These are phyloP conservation scores for Sternarchorhynchus goeldii DNA, from an alignment of 2,797 vertebrate genomes.

Conservation along the genomic window DNA sequence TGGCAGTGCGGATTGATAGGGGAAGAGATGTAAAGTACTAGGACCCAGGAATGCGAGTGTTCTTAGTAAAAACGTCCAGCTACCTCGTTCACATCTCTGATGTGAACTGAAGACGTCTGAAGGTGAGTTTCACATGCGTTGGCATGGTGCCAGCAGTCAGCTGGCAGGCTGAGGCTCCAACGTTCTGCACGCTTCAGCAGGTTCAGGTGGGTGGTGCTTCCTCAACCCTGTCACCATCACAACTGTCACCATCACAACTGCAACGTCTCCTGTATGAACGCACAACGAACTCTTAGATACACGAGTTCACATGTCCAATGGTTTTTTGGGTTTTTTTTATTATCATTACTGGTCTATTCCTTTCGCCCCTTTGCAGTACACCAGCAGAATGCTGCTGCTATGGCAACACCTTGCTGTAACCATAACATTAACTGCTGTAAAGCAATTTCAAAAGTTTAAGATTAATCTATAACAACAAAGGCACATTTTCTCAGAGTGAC, in stretches of 20 bases:
- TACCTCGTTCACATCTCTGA: neutral
- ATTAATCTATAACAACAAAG: too few species aligned
- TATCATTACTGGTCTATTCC: too few species aligned
- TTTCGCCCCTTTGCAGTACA: too few species aligned
- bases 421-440: too few species aligned
- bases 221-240: neutral
- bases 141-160: neutral
- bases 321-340: too few species aligned
- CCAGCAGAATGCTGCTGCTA: too few species aligned
- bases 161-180: neutral
- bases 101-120: too few species aligned
- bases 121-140: neutral
- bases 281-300: neutral
- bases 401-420: too few species aligned
- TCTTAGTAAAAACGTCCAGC: neutral
- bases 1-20: conserved; percentile 65
- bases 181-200: conserved; percentile 17
- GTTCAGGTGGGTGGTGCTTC: conserved; percentile 37
- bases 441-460: too few species aligned
- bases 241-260: conserved; percentile 5
- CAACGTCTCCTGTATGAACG: conserved; percentile 20
- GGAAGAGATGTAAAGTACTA: conserved; percentile 43
- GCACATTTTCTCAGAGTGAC: too few species aligned
- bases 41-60: neutral
- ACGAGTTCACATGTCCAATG: neutral